These are phyloP conservation scores for Epizoanthus illoricatus DNA, from an alignment of 92 coral and sea anemone genomes.

Conservation along the genomic window DNA sequence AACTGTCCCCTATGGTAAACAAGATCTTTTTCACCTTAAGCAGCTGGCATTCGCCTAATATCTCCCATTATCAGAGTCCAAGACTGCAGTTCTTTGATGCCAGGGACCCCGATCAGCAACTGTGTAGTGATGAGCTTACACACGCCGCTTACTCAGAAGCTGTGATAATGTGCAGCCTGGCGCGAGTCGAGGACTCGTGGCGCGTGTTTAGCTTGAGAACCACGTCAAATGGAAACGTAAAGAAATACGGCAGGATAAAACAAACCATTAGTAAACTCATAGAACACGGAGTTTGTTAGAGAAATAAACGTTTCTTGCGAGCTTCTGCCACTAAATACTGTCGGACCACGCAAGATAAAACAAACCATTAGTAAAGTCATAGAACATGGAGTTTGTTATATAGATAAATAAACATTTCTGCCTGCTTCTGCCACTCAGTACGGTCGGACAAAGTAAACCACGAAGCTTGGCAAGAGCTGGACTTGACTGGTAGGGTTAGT, in stretches of 20 bases:
- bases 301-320: neutral
- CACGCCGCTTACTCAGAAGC: slow-evolving; percentile 38
- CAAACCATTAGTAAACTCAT: slow-evolving; percentile 23
- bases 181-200: slow-evolving; percentile 47
- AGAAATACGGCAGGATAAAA: slow-evolving; percentile 12
- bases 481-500: no score
- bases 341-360: no score
- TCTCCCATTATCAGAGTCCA: slow-evolving; percentile 24
- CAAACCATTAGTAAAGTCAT: no score
- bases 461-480: no score
- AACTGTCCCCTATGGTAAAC: neutral
- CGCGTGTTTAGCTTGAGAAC: slow-evolving; percentile 46
- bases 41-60: slow-evolving; percentile 32
- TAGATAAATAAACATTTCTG: no score
- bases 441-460: no score
- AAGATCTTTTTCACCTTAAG: slow-evolving; percentile 32
- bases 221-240: slow-evolving; percentile 43
- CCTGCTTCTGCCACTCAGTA: no score
- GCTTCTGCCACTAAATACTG: slow-evolving; percentile 17
- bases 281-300: slow-evolving; percentile 30
- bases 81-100: slow-evolving; percentile 50
- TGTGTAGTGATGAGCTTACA: slow-evolving; percentile 41
- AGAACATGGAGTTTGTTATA: no score
- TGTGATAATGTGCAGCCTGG: slow-evolving; percentile 46
- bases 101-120: slow-evolving; percentile 39